Base-by-base conservation (phyloP, 1,140 invertebrate species). In the Cyphomyrmex costatus region DNA sequence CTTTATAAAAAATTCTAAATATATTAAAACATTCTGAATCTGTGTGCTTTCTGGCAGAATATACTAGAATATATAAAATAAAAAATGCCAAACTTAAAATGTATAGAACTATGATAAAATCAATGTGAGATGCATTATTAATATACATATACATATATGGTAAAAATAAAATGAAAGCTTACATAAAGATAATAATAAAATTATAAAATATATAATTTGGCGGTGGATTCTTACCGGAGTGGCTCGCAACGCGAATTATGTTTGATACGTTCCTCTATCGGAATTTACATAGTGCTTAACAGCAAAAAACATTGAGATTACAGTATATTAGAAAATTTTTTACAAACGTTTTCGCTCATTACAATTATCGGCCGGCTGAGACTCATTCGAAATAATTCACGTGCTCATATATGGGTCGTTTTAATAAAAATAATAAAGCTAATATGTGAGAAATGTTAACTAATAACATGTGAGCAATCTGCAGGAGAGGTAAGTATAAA, bases 231-330 rank as follows among this genome's bases (percentile, higher is more conserved):
- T 68, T 71, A 80, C 73, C 66, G 60, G 21, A 77, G 27, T 76
- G 21, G 46, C 58, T 53, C 58, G 30, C 33, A 68, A 86, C 33
- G 33, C 60, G 24, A 80, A 88, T 89, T 33, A 82, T 7, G 51
- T 89, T 70, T 19, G 36, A 24, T n/a, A n/a, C 53, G 58, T 46
- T 49, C n/a, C 66, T 74, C 68, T 46, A 33, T 61, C 70, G 53
- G 51, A 73, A 88, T 85, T 85, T 85, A 88, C 51, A 73, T 30
- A 66, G 58, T 46, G 80, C 60, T 74, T 68, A 63, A 85, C 42
- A 24, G 49, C 53, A 60, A 79, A 85, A 63, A 86, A 87, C 90
- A 92, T 74, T 82, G 87, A 88, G 66, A 76, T 90, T 86, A 89
- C n/a, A n/a, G n/a, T 85, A 77, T 49, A 74, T 86, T 86, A 90